A percentile compares a stretch with the other conserved stretches of the same genome.
Evolutionary conservation across 2,113 vertebrate species (phyloP).

Genomic region (Gobio gobio): DNA sequence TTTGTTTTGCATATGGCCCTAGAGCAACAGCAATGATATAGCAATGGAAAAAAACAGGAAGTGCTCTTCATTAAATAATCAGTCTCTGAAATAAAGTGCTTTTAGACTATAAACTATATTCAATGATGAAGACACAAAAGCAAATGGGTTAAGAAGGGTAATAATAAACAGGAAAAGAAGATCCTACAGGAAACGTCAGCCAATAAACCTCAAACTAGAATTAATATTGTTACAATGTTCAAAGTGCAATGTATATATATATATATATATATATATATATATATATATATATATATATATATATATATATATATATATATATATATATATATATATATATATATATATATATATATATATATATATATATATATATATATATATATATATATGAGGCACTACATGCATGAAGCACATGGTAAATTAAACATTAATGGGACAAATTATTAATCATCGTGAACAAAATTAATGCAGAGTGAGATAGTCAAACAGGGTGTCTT

Average conservation of each 20-base stretch:
- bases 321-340: not conserved
- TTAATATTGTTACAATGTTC: not conserved
- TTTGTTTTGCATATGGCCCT: constrained; percentile 7
- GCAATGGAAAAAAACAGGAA: not conserved
- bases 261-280: not conserved
- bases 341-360: not conserved
- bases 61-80: constrained; percentile 1
- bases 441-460: constrained; percentile 44
- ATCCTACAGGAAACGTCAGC: not conserved
- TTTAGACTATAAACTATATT: not conserved
- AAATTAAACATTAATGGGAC: constrained; percentile 15
- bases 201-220: not conserved
- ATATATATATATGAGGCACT: not conserved
- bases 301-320: not conserved
- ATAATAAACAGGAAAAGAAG: not conserved
- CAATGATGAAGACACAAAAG: not conserved
- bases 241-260: not conserved
- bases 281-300: not conserved
- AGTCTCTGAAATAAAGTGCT: not conserved
- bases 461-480: constrained; percentile 41
- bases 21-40: not conserved
- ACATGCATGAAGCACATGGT: not conserved
- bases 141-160: not conserved
- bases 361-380: not conserved
- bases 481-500: constrained; percentile 37